Evolutionary conservation across 2,113 vertebrate genomes (phyloP).

Genomic region (Euleptes europaea): DNA sequence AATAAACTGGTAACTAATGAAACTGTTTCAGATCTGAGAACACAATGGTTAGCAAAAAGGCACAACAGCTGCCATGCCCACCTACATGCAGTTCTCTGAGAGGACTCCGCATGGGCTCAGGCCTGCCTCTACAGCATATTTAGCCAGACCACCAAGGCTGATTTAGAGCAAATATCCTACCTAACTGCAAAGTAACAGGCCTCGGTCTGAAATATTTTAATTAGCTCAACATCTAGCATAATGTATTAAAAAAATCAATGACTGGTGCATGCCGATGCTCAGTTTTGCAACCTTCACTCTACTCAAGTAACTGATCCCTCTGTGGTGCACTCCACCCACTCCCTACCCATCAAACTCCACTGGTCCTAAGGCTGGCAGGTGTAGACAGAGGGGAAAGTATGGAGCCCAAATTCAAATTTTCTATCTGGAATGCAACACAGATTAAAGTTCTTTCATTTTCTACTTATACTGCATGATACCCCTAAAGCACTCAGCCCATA

Average conservation of each 20-base stretch:
- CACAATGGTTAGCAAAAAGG: too few relatives aligned
- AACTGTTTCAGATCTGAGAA: too few relatives aligned
- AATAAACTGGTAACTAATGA: too few relatives aligned
- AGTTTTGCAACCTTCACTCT: accelerated
- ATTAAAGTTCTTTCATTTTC: too few relatives aligned
- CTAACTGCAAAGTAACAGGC: not conserved
- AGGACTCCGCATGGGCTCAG: not conserved
- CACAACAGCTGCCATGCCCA: not conserved
- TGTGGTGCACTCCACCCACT: accelerated
- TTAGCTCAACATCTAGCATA: not conserved
- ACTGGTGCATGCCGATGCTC: accelerated
- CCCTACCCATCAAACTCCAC: not conserved
- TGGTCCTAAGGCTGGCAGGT: not conserved
- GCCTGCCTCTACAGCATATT: not conserved
- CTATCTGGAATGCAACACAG: too few relatives aligned
- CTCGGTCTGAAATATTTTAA: not conserved
- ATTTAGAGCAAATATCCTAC: not conserved
- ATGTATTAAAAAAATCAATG: not conserved
- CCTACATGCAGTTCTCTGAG: too few relatives aligned
- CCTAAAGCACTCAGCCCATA: too few relatives aligned
- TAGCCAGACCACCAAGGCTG: not conserved
- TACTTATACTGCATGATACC: too few relatives aligned
- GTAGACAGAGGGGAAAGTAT: too few relatives aligned
- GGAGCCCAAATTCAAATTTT: too few relatives aligned
- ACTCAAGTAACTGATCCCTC: not conserved